Base-by-base conservation (phyloP, 2,797 vertebrate species). In the Diglossa cyanea region DNA sequence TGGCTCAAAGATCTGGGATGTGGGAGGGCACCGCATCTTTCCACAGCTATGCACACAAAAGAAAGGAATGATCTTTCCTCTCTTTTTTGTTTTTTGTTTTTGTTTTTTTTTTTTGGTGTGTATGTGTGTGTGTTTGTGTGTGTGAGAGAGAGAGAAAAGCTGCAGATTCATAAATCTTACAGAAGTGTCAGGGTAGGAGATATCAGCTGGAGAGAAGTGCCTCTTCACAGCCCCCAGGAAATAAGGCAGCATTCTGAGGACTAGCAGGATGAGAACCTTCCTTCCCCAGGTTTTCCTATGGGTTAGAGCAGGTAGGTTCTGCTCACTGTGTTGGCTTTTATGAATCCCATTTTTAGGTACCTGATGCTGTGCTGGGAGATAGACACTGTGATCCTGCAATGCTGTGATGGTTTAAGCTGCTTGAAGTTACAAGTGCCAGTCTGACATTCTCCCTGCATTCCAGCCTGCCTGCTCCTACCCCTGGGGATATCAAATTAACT, bases 31-130 rank as follows among this genome's bases (percentile, higher is more conserved):
- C 30, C 7, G 13, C 15, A 17, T 33, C 66, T 61, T 67, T 72
- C 45, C 26, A 71, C 11, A 62, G 31, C 17, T 25, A 11, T 19
- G 23, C 17, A 48, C 48, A 54, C 17, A 67, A 53, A 60, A 70
- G 7, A 53, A 83, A 39, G 5, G 24, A 25, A 31, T 47, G 2
- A 76, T 11, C 24, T 74, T 66, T n/a, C 15, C 8, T 73, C 48
- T 17, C 3, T 16, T 3, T 10, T 3, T 3, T 2, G 1, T 2
- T 0, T 0, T 4, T 17, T n/a, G n/a, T n/a, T n/a, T n/a, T n/a
- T n/a, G n/a, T 19, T 17, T 17, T 4, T 13, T 5, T 2, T 0
- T 8, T 16, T 31, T 13, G 11, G 37, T 39, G 19, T 11, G 17
- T 19, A 9, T 24, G 3, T 33, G 18, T 10, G 15, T 18, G 15